Percentiles rank a stretch among this genome's conserved stretches.
Conservation (phyloP, 2,113 vertebrate species). For the Acrocephalus arundinaceus region DNA sequence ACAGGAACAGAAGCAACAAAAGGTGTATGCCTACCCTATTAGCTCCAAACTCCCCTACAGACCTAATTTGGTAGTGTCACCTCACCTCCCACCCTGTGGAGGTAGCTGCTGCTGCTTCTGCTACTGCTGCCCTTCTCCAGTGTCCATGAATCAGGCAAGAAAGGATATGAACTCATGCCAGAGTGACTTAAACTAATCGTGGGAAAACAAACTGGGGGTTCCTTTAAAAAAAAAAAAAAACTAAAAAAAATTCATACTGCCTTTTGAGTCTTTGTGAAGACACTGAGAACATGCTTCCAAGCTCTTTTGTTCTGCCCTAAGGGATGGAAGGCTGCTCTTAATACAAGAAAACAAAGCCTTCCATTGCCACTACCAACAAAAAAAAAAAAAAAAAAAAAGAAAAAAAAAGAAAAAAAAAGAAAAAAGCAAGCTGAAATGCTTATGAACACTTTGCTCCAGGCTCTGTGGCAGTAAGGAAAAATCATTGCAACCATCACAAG, state of each 20-base stretch:
- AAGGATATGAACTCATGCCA: slow-evolving; percentile 20
- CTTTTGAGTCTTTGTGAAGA: slow-evolving; percentile 46
- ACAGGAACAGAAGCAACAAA: not conserved
- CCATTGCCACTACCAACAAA: slow-evolving; percentile 39
- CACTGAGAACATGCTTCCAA: slow-evolving; percentile 52
- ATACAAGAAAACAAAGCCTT: slow-evolving; percentile 64
- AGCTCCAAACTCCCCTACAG: not conserved
- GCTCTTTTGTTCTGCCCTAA: slow-evolving; percentile 59
- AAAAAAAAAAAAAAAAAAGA: not conserved
- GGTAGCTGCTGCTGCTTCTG: not conserved
- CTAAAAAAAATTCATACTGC: not conserved
- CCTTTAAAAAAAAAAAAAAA: not conserved
- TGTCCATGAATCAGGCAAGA: slow-evolving; percentile 1
- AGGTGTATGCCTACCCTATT: not conserved
- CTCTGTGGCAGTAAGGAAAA: slow-evolving; percentile 44
- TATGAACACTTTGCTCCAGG: slow-evolving; percentile 56
- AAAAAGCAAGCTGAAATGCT: not conserved
- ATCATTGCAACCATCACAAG: slow-evolving; percentile 58
- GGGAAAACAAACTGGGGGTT: slow-evolving; percentile 41
- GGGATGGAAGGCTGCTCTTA: slow-evolving; percentile 63
- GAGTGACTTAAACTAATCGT: slow-evolving; percentile 27
- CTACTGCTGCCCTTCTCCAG: not conserved
- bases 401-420: not conserved
- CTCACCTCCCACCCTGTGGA: not conserved
- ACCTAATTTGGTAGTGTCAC: not conserved